phyloP scores from a whole-genome alignment of 2,888 invertebrate genomes.

The Noctua janthina region DNA sequence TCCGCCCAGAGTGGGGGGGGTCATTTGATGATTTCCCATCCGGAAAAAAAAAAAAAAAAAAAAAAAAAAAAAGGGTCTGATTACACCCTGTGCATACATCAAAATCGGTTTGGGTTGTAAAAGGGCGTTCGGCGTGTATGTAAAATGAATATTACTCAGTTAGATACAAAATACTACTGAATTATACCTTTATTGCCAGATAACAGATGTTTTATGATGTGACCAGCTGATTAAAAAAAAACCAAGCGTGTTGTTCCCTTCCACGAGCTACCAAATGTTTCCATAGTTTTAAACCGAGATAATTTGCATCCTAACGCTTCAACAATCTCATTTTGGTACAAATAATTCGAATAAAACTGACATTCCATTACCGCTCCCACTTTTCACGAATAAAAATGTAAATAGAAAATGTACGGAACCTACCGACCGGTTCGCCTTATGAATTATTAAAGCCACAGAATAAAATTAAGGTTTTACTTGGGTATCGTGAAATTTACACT shows the following conservation, averaged over 20 bases:
- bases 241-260: neutral
- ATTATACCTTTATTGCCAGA: no score
- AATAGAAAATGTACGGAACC: slow-evolving; percentile 75
- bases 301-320: slow-evolving; percentile 56
- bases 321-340: slow-evolving; percentile 60
- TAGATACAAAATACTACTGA: no score
- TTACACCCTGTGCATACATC: no score
- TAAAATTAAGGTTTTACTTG: slow-evolving; percentile 74
- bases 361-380: slow-evolving; percentile 71
- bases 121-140: no score
- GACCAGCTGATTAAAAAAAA: no score
- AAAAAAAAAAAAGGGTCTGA: no score
- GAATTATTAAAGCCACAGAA: slow-evolving; percentile 77
- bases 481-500: slow-evolving; percentile 64
- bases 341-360: slow-evolving; percentile 66
- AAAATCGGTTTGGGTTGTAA: no score
- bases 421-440: slow-evolving; percentile 74
- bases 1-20: no score
- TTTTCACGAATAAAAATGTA: slow-evolving; percentile 77
- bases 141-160: no score
- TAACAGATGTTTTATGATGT: no score
- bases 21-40: no score
- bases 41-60: no score
- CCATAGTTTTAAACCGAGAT: slow-evolving; percentile 34
- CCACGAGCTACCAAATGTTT: slow-evolving; percentile 36